Conservation (phyloP, 2,888 invertebrate species). For the Polymixis lichenea region DNA sequence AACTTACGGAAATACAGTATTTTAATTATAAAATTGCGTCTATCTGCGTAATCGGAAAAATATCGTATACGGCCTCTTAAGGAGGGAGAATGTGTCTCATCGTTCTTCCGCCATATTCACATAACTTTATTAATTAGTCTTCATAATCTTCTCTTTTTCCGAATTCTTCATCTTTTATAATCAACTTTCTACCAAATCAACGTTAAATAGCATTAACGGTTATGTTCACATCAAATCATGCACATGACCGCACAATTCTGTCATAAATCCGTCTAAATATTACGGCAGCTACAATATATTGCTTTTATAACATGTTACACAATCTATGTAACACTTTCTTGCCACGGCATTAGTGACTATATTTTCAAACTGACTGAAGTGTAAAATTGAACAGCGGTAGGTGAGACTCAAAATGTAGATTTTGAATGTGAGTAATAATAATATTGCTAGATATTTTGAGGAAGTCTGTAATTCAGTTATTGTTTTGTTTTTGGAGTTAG, state of each 20-base stretch:
- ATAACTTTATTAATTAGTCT: neutral
- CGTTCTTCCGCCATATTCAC: neutral
- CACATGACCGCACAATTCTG: conserved; percentile 29
- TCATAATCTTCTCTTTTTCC: neutral
- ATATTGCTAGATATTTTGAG: conserved; percentile 16
- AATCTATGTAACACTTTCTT: conserved; percentile 9
- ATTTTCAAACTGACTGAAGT: neutral
- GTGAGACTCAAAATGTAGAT: neutral
- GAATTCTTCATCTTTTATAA: neutral
- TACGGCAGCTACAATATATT: conserved; percentile 22
- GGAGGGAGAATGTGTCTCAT: too few species aligned
- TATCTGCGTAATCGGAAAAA: too few species aligned
- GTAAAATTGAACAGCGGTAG: neutral
- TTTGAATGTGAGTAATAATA: conserved; percentile 4
- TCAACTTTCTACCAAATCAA: neutral
- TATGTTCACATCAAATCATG: neutral
- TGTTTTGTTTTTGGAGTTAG: neutral
- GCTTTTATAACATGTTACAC: conserved; percentile 23
- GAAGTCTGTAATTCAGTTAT: conserved; percentile 14
- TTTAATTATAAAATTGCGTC: too few species aligned
- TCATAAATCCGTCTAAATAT: conserved; percentile 33
- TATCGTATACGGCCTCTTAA: too few species aligned
- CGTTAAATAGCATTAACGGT: neutral
- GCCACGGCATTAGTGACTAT: conserved; percentile 14
- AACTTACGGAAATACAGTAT: too few species aligned